These are phyloP conservation scores for Eupleurogrammus muticus DNA, from an alignment of 2,797 vertebrate genomes.

Conservation along the genomic window DNA sequence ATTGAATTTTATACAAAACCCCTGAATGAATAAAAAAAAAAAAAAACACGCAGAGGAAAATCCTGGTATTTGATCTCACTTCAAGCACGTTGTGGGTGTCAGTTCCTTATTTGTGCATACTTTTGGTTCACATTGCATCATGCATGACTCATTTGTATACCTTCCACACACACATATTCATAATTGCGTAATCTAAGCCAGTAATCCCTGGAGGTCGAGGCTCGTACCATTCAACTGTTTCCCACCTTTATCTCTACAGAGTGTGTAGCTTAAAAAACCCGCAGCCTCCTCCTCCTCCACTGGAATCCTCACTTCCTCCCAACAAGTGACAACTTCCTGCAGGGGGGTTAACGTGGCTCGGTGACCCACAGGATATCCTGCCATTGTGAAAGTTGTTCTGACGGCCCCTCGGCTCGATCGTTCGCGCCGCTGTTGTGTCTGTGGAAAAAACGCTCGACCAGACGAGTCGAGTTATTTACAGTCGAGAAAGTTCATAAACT, in stretches of 20 bases:
- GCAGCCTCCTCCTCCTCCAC: conserved; percentile 47
- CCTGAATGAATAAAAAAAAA: no score
- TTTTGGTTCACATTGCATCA: neutral
- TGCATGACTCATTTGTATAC: neutral
- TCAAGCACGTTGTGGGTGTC: conserved; percentile 12
- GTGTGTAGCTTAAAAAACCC: conserved; percentile 32
- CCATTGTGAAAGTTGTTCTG: conserved; percentile 82
- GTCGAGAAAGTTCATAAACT: conserved; percentile 36
- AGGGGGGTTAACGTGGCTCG: conserved; percentile 76
- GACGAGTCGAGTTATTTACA: conserved; percentile 47
- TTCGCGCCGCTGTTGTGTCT: conserved; percentile 64
- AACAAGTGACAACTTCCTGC: conserved; percentile 83
- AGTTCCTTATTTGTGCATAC: neutral
- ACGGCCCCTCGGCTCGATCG: conserved; percentile 70
- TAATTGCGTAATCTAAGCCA: conserved; percentile 9
- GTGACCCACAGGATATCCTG: conserved; percentile 86
- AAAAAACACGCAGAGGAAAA: conserved; percentile 73
- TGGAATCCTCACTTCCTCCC: conserved; percentile 81
- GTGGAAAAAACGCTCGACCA: conserved; percentile 42
- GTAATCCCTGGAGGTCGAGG: conserved; percentile 4
- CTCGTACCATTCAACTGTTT: conserved; percentile 29
- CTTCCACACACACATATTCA: neutral
- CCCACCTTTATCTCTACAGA: conserved; percentile 29
- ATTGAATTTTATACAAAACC: conserved; percentile 81
- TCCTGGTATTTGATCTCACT: conserved; percentile 57